A percentile compares a stretch with the other conserved stretches of the same genome.
These are phyloP conservation scores for Lasioglossum malachurum DNA, from an alignment of 2,888 invertebrate genomes.

Conservation along the genomic window DNA sequence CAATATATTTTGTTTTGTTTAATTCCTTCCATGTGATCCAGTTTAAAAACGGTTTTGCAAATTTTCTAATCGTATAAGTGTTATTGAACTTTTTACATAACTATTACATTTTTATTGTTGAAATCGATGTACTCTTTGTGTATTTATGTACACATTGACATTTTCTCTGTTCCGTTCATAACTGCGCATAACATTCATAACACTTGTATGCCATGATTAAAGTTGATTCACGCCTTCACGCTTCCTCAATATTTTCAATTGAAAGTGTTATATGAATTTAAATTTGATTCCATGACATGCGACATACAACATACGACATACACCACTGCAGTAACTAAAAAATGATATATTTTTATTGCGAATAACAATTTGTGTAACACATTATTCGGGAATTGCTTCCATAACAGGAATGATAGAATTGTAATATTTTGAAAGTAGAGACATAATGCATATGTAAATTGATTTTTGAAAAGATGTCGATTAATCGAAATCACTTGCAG, in stretches of 20 bases:
- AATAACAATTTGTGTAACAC: background rate
- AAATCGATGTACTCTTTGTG: background rate
- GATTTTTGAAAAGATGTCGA: too few relatives aligned
- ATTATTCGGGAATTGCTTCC: background rate
- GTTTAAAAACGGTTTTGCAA: background rate
- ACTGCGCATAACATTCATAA: background rate
- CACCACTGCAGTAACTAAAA: background rate
- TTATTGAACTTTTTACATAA: background rate
- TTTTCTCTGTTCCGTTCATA: slow-evolving; percentile 1
- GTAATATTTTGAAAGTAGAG: background rate
- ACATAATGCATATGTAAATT: background rate
- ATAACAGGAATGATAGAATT: too few relatives aligned
- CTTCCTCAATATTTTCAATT: background rate
- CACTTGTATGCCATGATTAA: slow-evolving; percentile 7
- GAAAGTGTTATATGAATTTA: background rate
- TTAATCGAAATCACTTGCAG: background rate
- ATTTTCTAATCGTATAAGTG: background rate
- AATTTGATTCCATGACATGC: slow-evolving; percentile 10
- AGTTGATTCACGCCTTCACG: background rate
- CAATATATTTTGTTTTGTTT: slow-evolving; percentile 1
- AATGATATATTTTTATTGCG: background rate
- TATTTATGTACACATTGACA: background rate
- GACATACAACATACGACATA: background rate
- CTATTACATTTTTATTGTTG: slow-evolving; percentile 18
- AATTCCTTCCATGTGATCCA: background rate